These are phyloP conservation scores for Ichneumon xanthorius DNA, from an alignment of 2,888 invertebrate species.

Conservation along the genomic window DNA sequence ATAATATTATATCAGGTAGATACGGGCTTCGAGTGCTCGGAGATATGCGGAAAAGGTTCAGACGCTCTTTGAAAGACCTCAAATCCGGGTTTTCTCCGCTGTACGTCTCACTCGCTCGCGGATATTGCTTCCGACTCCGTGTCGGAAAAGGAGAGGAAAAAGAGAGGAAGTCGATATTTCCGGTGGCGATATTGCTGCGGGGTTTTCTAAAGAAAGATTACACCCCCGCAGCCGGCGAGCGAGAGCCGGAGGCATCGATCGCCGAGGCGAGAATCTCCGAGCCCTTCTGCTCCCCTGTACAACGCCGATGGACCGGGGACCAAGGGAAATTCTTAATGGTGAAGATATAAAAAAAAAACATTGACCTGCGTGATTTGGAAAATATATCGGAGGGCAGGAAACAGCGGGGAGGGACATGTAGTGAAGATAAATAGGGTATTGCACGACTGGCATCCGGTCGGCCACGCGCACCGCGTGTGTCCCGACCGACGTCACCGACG, in stretches of 20 bases:
- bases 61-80: conserved; percentile 50
- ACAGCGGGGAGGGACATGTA: conserved; percentile 10
- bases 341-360: conserved; percentile 22
- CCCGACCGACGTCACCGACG: conserved; percentile 79
- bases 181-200: conserved; percentile 57
- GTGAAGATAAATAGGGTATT: conserved; percentile 20
- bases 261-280: not conserved
- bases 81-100: conserved; percentile 40
- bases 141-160: not conserved
- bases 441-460: conserved; percentile 74
- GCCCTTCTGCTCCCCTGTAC: not conserved
- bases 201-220: conserved; percentile 57
- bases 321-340: not conserved
- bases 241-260: conserved; percentile 5
- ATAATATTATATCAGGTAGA: conserved; percentile 22
- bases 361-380: conserved; percentile 36
- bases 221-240: conserved; percentile 5
- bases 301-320: not conserved
- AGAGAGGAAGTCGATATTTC: conserved; percentile 49
- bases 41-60: conserved; percentile 27
- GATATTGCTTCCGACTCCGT: conserved; percentile 44
- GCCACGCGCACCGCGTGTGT: conserved; percentile 82
- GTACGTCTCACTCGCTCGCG: conserved; percentile 23
- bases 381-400: conserved; percentile 39
- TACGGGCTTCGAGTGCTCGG: conserved; percentile 22